These are phyloP conservation scores for Amphimedon queenslandica DNA, from an alignment of 37 sponge, comb jelly and placozoan species.

Conservation along the genomic window DNA sequence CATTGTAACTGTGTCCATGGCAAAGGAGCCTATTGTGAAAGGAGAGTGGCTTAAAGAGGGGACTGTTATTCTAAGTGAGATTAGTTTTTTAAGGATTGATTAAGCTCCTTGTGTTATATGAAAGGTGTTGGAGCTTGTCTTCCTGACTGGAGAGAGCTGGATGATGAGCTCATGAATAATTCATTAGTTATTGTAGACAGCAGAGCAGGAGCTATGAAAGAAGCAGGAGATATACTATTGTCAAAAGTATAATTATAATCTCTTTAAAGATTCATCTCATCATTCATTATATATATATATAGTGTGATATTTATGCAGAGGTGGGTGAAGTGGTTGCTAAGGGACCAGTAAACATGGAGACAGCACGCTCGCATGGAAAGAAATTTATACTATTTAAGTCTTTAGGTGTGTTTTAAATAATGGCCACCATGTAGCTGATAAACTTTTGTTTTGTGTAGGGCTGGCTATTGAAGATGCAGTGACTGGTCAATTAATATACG, in stretches of 20 bases:
- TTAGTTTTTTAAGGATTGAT: neutral
- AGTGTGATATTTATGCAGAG: conserved; percentile 64
- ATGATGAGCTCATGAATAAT: conserved; percentile 85
- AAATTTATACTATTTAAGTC: conserved; percentile 76
- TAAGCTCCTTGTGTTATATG: neutral
- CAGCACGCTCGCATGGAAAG: conserved; percentile 47
- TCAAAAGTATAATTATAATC: conserved; percentile 32
- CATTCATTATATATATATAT: neutral
- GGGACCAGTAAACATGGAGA: conserved; percentile 10
- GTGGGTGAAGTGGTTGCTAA: conserved; percentile 67
- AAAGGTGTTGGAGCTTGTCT: conserved; percentile 82
- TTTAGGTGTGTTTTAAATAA: conserved; percentile 44
- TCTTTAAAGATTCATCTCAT: neutral
- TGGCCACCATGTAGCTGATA: neutral
- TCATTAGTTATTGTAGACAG: conserved; percentile 74
- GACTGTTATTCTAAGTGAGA: conserved; percentile 70
- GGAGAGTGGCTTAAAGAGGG: conserved; percentile 91
- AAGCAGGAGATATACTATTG: conserved; percentile 86
- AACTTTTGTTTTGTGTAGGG: conserved; percentile 33
- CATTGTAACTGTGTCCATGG: conserved; percentile 76
- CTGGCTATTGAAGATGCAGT: conserved; percentile 89
- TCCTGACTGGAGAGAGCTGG: conserved; percentile 77
- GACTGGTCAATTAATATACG: conserved; percentile 66
- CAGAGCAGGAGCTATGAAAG: conserved; percentile 70
- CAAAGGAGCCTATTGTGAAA: conserved; percentile 74